Conservation (phyloP, 2,888 invertebrate genomes). For the Gymnosoma rotundatum region DNA sequence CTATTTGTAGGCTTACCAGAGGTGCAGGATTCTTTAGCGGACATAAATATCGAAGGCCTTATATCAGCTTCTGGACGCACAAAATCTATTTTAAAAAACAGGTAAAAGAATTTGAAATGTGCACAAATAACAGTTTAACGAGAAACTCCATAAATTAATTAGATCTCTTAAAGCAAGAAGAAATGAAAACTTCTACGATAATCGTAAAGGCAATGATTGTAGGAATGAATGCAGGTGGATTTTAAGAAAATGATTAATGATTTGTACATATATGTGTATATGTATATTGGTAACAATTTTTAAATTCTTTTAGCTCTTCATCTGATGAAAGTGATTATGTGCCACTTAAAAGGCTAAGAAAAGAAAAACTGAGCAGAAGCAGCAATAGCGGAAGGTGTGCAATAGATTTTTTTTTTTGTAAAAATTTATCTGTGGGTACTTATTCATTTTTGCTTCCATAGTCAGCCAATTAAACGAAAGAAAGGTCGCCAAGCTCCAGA, state of each 20-base stretch:
- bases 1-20: neutral
- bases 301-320: neutral
- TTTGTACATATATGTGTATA: too few species aligned
- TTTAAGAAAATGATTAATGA: neutral
- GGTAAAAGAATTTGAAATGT: neutral
- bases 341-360: neutral
- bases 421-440: conserved; percentile 51
- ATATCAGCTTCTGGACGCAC: neutral
- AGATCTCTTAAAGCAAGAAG: conserved; percentile 11
- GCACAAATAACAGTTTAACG: neutral
- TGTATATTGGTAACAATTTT: neutral
- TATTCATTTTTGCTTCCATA: conserved; percentile 71
- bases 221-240: conserved; percentile 35
- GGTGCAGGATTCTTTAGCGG: conserved; percentile 1
- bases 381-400: conserved; percentile 67
- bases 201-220: conserved; percentile 35
- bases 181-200: neutral
- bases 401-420: neutral
- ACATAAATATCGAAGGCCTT: neutral
- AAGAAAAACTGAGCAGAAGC: conserved; percentile 56
- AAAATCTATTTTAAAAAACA: conserved; percentile 5
- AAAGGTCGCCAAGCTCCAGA: conserved; percentile 74
- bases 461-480: conserved; percentile 68
- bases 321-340: neutral
- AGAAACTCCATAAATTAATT: neutral